Evolutionary conservation across 2,797 vertebrate genomes (phyloP).

Genomic region (Mus minutoides): DNA sequence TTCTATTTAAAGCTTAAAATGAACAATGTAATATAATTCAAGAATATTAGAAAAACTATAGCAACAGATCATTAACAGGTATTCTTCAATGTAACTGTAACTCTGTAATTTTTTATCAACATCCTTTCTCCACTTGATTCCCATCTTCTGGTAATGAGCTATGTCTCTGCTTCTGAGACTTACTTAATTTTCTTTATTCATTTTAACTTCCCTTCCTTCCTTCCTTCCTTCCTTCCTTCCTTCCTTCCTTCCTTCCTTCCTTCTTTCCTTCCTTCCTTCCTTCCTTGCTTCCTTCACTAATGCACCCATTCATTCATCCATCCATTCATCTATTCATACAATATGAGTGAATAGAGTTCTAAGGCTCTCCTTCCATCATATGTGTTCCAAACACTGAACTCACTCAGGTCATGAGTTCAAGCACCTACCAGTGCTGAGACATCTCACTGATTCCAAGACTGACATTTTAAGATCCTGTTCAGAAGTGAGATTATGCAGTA

Average conservation of each 20-base stretch:
- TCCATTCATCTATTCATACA: neutral
- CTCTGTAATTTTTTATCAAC: neutral
- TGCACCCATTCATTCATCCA: neutral
- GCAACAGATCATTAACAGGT: neutral
- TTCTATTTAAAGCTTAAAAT: conserved; percentile 3
- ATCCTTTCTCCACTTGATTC: neutral
- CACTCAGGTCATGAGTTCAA: neutral
- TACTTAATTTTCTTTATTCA: neutral
- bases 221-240: neutral
- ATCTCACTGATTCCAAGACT: neutral
- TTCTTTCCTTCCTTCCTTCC: neutral
- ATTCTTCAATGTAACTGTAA: neutral
- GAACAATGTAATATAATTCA: conserved; percentile 6
- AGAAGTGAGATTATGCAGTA: neutral
- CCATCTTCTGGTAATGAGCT: neutral
- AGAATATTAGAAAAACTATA: conserved; percentile 11
- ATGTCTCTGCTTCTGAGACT: neutral
- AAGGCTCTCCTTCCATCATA: neutral
- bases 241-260: neutral
- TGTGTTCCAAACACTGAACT: neutral
- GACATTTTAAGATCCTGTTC: neutral
- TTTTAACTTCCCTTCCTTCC: neutral
- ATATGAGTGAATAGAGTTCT: neutral
- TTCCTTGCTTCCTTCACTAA: neutral
- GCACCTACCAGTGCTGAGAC: neutral